These are phyloP conservation scores for Venturia canescens DNA, from an alignment of 1,140 invertebrate species.

Conservation along the genomic window DNA sequence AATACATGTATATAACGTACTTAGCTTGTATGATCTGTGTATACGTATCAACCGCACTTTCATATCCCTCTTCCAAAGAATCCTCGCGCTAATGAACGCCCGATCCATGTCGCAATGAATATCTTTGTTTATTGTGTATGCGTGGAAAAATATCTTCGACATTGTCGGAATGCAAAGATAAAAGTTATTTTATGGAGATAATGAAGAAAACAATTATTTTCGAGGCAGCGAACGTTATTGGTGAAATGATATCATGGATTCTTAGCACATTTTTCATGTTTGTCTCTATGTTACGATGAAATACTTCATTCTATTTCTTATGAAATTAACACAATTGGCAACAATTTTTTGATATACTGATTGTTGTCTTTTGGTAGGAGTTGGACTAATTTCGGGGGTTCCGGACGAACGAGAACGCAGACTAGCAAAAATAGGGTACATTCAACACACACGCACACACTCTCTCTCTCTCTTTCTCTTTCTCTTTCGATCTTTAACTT, in stretches of 20 bases:
- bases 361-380: conserved; percentile 74
- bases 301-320: not conserved
- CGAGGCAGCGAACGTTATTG: too few species aligned
- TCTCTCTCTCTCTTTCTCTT: conserved; percentile 56
- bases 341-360: conserved; percentile 39
- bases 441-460: conserved; percentile 60
- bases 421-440: conserved; percentile 76
- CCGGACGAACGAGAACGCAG: conserved; percentile 73
- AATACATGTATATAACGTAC: not conserved
- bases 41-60: conserved; percentile 4
- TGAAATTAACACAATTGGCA: not conserved
- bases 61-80: conserved; percentile 18
- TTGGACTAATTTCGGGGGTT: conserved; percentile 72
- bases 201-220: too few species aligned
- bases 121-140: too few species aligned
- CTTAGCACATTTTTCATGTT: not conserved
- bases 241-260: too few species aligned
- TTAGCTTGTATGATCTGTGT: not conserved
- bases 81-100: conserved; percentile 18
- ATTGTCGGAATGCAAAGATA: too few species aligned
- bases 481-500: conserved; percentile 47
- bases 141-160: too few species aligned
- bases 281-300: not conserved
- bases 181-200: too few species aligned
- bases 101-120: too few species aligned